Conservation (phyloP, 2,797 vertebrate genomes). For the Cirrhinus molitorella region DNA sequence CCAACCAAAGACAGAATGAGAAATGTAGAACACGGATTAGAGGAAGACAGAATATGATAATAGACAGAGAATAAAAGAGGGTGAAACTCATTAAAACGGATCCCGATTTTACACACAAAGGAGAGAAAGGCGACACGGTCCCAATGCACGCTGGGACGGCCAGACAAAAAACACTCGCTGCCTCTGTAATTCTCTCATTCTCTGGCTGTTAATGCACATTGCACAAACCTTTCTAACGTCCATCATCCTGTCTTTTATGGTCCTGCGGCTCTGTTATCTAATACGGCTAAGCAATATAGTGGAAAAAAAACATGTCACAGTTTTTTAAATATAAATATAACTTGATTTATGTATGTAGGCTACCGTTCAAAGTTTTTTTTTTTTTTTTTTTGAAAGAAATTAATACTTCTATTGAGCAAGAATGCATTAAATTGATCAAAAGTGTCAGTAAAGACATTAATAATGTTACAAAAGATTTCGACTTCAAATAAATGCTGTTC, state of each 20-base stretch:
- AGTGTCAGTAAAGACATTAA: background rate
- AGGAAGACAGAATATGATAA: conserved; percentile 48
- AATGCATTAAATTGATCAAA: background rate
- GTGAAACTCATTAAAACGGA: conserved; percentile 67
- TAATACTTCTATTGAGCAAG: background rate
- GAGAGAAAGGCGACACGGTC: conserved; percentile 55
- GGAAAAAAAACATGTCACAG: background rate
- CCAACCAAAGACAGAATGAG: conserved; percentile 50
- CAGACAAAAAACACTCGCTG: conserved; percentile 30
- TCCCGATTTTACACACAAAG: conserved; percentile 61
- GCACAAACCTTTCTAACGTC: conserved; percentile 30
- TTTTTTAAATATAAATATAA: background rate
- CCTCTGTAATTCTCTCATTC: conserved; percentile 35
- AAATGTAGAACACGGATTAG: conserved; percentile 39
- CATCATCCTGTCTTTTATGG: conserved; percentile 45
- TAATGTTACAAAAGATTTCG: background rate
- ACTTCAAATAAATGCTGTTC: background rate
- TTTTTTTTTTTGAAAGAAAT: background rate
- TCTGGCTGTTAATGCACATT: conserved; percentile 28
- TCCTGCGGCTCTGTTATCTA: background rate
- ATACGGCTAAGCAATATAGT: background rate
- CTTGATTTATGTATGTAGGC: background rate
- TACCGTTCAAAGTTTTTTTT: background rate
- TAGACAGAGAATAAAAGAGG: conserved; percentile 41
- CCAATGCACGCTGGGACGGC: conserved; percentile 51